Percentiles rank a stretch among this genome's conserved stretches.
These are phyloP conservation scores for Calliphora vicina DNA, from an alignment of 1,140 invertebrate species.

Conservation along the genomic window DNA sequence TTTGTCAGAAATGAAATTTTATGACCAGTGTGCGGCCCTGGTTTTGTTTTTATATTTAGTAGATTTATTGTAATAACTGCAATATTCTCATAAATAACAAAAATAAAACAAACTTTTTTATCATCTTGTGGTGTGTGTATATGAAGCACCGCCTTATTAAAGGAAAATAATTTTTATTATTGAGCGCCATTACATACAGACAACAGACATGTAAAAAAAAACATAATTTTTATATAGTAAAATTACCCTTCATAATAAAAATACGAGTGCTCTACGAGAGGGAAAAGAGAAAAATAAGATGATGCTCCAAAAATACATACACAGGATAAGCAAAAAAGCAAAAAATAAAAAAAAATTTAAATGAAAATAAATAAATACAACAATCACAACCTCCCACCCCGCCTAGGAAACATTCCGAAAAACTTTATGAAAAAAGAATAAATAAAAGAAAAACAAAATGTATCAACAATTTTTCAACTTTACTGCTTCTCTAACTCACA, in stretches of 20 bases:
- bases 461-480: background rate
- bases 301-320: background rate
- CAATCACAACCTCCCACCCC: background rate
- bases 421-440: too few species aligned
- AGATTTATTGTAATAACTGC: too few species aligned
- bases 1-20: too few species aligned
- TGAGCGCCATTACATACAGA: conserved; percentile 24
- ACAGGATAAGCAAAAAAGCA: background rate
- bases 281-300: background rate
- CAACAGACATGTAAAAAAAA: background rate
- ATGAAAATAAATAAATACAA: background rate
- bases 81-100: background rate
- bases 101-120: background rate
- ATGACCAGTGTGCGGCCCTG: too few species aligned
- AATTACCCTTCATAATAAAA: background rate
- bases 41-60: too few species aligned
- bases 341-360: background rate
- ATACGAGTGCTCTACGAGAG: background rate
- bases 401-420: background rate
- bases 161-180: conserved; percentile 38
- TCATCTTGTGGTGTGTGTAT: conserved; percentile 9
- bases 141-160: conserved; percentile 37
- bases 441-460: background rate
- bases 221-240: background rate
- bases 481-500: background rate